These are phyloP conservation scores for Acleris cristana DNA, from an alignment of 2,888 invertebrate genomes.

Conservation along the genomic window DNA sequence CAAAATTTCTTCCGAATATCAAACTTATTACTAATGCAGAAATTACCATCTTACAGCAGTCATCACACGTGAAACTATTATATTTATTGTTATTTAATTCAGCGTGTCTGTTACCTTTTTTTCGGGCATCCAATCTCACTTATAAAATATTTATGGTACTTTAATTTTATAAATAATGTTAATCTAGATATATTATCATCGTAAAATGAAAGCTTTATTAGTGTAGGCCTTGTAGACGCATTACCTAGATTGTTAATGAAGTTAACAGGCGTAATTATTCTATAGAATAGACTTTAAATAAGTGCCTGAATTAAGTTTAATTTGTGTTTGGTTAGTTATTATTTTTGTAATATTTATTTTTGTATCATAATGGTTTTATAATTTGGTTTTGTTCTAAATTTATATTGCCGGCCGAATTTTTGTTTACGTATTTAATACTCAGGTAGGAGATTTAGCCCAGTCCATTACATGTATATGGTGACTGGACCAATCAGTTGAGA, in stretches of 20 bases:
- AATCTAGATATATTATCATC: constrained; percentile 63
- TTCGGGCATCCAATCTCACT: constrained; percentile 28
- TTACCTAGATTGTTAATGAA: constrained; percentile 26
- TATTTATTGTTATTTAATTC: constrained; percentile 2
- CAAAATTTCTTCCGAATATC: not conserved
- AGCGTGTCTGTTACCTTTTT: constrained; percentile 14
- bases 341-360: constrained; percentile 33
- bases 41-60: constrained; percentile 9
- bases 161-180: constrained; percentile 49
- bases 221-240: constrained; percentile 55
- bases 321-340: constrained; percentile 17
- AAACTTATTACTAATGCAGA: not conserved
- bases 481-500: not conserved
- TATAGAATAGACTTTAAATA: constrained; percentile 25
- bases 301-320: constrained; percentile 30
- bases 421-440: not conserved
- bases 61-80: not conserved
- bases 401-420: constrained; percentile 14
- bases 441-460: not conserved
- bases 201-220: constrained; percentile 79
- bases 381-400: constrained; percentile 27
- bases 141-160: constrained; percentile 34
- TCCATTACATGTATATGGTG: not conserved
- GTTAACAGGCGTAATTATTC: constrained; percentile 33
- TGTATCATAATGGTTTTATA: constrained; percentile 22